Evolutionary conservation across 2,113 vertebrate genomes (phyloP), one percentile per base, ranked within the genome.

Genomic region (Heteronetta atricapilla): DNA sequence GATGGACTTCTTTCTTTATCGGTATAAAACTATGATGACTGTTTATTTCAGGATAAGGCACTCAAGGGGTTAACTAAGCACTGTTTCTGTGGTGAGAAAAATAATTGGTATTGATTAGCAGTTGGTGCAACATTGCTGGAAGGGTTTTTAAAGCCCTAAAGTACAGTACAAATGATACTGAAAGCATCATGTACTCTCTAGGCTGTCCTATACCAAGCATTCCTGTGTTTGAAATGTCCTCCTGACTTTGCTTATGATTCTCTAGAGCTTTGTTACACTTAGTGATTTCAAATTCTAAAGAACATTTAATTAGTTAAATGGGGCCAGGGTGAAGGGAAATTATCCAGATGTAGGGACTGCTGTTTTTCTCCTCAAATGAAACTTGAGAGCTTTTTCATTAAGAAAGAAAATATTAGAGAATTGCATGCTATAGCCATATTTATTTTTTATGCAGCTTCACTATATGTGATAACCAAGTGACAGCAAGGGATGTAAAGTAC

Each of bases 21-120:
- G 13, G 8, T 48, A 12, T 62, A 7, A 93, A 90, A 66, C 10
- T 40, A 36, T 18, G 60, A 70, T 10, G 22, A 80, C 56, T 77
- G 7, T 88, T 82, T 95, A 85, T 77, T 94, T 79, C 81, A 85
- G 42, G 31, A 52, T 77, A 90, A 86, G 40, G 23, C 40, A 78
- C 88, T 95, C 91, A 82, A 96, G 53, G 75, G 83, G 95, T 98
- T 97, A 97, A 96, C 73, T 84, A 91, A 95, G 50, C 33, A 55
- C 89, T 2, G 5, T 97, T 97, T 97, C 90, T 97, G 25, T 95
- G 58, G 84, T 97, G 95, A 96, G 94, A 88, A 96, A 98, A 97
- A 97, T 98, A 98, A 98, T 97, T 98, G 96, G 81, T 98, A 98
- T 98, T 88, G 98, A 98, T 98, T 98, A 97, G 93, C 86, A 95